Evolutionary conservation across 2,113 vertebrate genomes (phyloP).

Genomic region (Craseonycteris thonglongyai): DNA sequence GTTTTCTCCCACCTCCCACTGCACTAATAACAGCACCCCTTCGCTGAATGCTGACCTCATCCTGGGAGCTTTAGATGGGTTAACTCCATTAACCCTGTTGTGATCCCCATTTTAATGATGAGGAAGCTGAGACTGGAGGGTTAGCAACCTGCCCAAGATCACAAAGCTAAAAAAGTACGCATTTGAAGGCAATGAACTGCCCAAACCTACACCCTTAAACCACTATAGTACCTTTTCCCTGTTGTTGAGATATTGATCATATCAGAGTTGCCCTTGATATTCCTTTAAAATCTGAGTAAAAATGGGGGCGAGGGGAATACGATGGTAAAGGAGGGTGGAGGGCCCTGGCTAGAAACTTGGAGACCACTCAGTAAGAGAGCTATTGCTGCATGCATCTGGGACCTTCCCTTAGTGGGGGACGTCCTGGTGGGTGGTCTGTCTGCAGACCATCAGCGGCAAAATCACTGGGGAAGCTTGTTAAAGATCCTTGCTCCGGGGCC

Average conservation of each 20-base stretch:
- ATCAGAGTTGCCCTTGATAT: neutral
- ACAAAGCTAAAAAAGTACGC: neutral
- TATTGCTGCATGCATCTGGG: neutral
- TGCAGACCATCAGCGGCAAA: neutral
- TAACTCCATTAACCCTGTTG: neutral
- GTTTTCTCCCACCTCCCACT: neutral
- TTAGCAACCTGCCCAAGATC: neutral
- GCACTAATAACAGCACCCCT: neutral
- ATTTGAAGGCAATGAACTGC: neutral
- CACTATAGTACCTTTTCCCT: neutral
- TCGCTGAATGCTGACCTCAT: neutral
- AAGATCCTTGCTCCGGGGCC: neutral
- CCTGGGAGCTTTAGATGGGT: neutral
- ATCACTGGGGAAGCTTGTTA: neutral
- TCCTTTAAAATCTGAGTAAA: neutral
- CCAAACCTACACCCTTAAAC: neutral
- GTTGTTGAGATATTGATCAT: neutral
- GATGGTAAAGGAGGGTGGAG: neutral
- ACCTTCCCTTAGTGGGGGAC: neutral
- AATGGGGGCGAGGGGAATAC: rapidly evolving
- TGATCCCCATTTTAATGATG: neutral
- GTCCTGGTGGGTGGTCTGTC: neutral
- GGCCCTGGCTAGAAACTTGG: neutral
- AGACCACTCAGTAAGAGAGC: neutral
- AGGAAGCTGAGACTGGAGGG: neutral